A percentile compares a stretch with the other conserved stretches of the same genome.
These are phyloP conservation scores for Cylindroiulus punctatus DNA, from an alignment of 2,888 invertebrate species.

Conservation along the genomic window DNA sequence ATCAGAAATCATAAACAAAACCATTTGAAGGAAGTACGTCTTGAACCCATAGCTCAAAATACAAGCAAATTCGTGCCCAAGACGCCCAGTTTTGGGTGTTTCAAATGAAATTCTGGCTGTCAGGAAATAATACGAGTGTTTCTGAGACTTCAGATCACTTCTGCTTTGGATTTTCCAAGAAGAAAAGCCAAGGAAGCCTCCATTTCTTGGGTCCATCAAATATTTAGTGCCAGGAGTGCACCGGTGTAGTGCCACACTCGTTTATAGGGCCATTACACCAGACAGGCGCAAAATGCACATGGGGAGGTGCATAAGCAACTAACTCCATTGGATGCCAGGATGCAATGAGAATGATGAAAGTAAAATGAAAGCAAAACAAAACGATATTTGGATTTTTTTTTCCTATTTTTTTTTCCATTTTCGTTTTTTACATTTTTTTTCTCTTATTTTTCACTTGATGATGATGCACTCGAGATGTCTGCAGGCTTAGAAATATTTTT, in stretches of 20 bases:
- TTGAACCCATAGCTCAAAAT: too few relatives aligned
- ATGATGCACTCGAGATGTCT: too few relatives aligned
- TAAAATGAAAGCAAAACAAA: not conserved
- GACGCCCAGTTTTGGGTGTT: not conserved
- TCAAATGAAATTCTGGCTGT: slow-evolving; percentile 12
- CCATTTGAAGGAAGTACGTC: too few relatives aligned
- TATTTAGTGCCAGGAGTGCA: not conserved
- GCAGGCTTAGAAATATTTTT: too few relatives aligned
- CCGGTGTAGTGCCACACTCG: slow-evolving; percentile 5
- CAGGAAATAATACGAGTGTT: not conserved
- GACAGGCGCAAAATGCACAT: not conserved
- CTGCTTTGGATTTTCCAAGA: not conserved
- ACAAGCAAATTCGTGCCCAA: not conserved
- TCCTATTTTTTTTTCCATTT: too few relatives aligned
- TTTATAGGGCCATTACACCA: slow-evolving; percentile 9
- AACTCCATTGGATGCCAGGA: not conserved
- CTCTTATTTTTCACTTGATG: too few relatives aligned
- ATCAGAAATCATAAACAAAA: too few relatives aligned
- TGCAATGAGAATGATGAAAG: slow-evolving; percentile 5
- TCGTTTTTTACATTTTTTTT: too few relatives aligned
- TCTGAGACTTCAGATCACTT: not conserved
- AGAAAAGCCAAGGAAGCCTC: not conserved
- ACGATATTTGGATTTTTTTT: not conserved
- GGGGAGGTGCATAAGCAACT: not conserved
- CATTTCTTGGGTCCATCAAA: not conserved